Percentiles rank a stretch among this genome's conserved stretches.
Conservation (phyloP, 2,797 vertebrate species). For the Dryobates pubescens region DNA sequence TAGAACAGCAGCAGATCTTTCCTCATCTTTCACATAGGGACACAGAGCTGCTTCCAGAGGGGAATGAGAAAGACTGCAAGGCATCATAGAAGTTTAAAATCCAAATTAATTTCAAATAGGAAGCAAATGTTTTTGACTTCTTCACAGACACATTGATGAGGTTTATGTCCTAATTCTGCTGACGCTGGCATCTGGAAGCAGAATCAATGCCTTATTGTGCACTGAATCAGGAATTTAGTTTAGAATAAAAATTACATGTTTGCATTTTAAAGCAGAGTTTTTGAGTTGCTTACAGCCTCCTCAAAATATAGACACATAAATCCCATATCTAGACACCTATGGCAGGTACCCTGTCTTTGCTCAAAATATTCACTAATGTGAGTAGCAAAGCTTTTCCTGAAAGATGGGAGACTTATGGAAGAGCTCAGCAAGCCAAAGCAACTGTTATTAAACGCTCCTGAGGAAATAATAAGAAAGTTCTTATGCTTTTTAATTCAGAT, state of each 20-base stretch:
- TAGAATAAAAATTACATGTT: slow-evolving; percentile 3
- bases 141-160: background rate
- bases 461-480: background rate
- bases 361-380: background rate
- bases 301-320: background rate
- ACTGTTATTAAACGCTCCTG: background rate
- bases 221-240: slow-evolving; percentile 13
- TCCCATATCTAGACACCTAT: background rate
- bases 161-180: slow-evolving; percentile 20
- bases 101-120: background rate
- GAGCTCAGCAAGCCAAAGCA: background rate
- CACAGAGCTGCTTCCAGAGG: background rate
- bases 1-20: background rate
- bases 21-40: background rate
- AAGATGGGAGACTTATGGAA: background rate
- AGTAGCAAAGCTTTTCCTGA: background rate
- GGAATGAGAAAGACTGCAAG: background rate
- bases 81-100: background rate
- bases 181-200: background rate
- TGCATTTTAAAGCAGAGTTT: slow-evolving; percentile 24
- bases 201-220: background rate
- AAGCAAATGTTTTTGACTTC: background rate
- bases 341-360: background rate
- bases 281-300: background rate
- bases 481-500: background rate